phyloP scores from a whole-genome alignment of 2,888 invertebrate species.

The Caenorhabditis sinica region DNA sequence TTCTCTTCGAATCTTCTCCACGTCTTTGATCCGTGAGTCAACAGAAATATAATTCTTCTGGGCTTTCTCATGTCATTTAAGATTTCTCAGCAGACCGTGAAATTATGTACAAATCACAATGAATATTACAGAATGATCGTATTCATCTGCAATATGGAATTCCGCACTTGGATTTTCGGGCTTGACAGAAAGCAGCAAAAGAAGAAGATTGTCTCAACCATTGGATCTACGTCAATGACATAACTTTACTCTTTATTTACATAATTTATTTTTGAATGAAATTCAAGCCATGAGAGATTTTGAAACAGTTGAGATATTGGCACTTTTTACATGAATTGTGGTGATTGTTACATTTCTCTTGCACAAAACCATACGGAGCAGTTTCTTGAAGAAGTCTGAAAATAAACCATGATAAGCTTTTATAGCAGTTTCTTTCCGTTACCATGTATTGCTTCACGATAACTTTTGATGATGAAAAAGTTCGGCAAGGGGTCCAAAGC shows the following conservation, averaged over 20 bases:
- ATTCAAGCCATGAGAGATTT: neutral
- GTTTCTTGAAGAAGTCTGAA: neutral
- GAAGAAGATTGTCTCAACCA: neutral
- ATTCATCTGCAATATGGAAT: constrained; percentile 46
- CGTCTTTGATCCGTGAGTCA: constrained; percentile 40
- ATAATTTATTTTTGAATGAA: neutral
- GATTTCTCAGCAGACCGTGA: neutral
- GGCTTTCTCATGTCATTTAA: neutral
- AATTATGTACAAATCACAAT: neutral
- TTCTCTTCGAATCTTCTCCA: constrained; percentile 41
- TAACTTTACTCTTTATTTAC: no score
- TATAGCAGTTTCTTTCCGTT: no score
- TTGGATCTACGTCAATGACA: constrained; percentile 32
- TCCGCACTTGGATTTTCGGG: constrained; percentile 30
- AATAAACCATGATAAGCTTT: neutral
- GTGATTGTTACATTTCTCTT: neutral
- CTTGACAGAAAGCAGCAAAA: neutral
- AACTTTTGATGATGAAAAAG: constrained; percentile 49
- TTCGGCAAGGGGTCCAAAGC: constrained; percentile 50
- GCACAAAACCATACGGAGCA: neutral
- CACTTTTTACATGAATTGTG: neutral
- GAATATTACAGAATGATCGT: constrained; percentile 33
- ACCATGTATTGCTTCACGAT: constrained; percentile 35
- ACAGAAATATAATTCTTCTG: neutral
- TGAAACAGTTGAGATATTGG: neutral